phyloP scores from a whole-genome alignment of 2,797 vertebrate genomes.

The Ctenosaura bakeri region DNA sequence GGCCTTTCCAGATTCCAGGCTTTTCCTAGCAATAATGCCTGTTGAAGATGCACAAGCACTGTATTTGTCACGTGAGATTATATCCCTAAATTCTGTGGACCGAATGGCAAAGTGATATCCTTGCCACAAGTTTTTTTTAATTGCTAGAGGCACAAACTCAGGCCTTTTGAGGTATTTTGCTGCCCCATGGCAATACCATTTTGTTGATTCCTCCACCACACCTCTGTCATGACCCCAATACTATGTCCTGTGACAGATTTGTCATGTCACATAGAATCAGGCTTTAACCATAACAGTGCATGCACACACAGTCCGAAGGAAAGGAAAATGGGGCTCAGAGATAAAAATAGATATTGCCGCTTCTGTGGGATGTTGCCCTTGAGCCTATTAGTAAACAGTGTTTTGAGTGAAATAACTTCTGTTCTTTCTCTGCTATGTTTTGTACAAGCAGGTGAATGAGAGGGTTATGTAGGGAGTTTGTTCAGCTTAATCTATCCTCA shows the following conservation, averaged over 20 bases:
- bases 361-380: not conserved
- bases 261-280: not conserved
- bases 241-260: not conserved
- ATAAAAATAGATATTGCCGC: not conserved
- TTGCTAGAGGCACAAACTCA: not conserved
- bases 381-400: not conserved
- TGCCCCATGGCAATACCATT: not conserved
- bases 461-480: no score
- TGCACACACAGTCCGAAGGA: not conserved
- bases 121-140: not conserved
- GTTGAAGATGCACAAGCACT: not conserved
- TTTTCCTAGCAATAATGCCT: not conserved
- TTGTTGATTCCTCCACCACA: not conserved
- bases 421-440: not conserved
- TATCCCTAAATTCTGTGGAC: not conserved
- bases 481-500: no score
- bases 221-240: not conserved
- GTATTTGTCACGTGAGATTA: not conserved
- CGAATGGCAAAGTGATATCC: not conserved
- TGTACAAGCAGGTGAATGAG: not conserved
- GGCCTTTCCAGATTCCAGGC: not conserved
- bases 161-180: not conserved
- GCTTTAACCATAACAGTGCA: not conserved
- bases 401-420: not conserved
- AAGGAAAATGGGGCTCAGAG: not conserved